Evolutionary conservation across 2,797 vertebrate genomes (phyloP), one percentile per base, ranked within the genome.

Genomic region (Trachurus trachurus): DNA sequence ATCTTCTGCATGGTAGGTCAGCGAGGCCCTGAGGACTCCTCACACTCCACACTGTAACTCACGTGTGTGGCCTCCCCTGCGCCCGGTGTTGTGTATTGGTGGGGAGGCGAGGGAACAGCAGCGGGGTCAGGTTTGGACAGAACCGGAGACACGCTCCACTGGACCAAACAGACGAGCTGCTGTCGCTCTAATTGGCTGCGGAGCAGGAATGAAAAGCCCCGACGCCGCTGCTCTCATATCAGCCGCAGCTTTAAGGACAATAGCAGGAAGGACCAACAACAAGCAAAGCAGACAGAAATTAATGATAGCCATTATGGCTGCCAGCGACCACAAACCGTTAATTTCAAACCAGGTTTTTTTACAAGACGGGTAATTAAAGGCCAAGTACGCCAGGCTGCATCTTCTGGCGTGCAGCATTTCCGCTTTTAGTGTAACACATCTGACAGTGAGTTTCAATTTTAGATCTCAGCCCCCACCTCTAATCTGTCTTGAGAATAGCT

Each of bases 251-350:
- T 88, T 88, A 88, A 89, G 90, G 84, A 90, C 89, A 91, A 91
- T 80, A 85, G 84, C 54, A 78, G 69, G 80, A 85, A 91, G 84
- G 86, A 88, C 85, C 88, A 88, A 26, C 80, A 87, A 82, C 85
- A 89, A 89, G 88, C 77, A 87, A 94, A 92, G 83, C 84, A 93
- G 88, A 92, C 93, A 91, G 80, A 69, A 93, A 93, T 90, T 93
- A 93, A 93, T 89, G 89, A 93, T 50, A 17, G 87, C 85, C 86
- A 90, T 93, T 92, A 91, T 26, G 72, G 68, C 82, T 79, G 88
- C 88, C 80, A 89, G 87, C 66, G 47, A 87, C 69, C 89, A 84
- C 87, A 89, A 90, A 87, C 89, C 49, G 47, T 86, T 91, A 37
- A 91, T 90, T 87, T 88, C 87, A 76, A 86, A 87, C 68, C 79